Conservation (phyloP, 92 coral and sea anemone genomes). For the Nematostella vectensis region DNA sequence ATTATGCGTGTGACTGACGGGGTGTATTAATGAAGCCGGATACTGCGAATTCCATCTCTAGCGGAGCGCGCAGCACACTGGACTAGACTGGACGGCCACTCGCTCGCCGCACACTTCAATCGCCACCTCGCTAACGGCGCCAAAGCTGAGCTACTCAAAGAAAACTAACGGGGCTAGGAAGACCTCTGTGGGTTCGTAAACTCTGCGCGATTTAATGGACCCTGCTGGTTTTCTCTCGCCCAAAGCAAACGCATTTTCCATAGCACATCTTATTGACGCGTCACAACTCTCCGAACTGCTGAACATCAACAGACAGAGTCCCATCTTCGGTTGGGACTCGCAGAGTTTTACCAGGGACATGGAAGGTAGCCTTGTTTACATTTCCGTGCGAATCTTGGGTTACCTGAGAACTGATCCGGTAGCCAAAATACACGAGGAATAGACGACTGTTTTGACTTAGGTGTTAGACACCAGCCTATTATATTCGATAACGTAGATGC, state of each 20-base stretch:
- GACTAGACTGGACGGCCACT: constrained; percentile 9
- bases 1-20: constrained; percentile 78
- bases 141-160: neutral
- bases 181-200: constrained; percentile 1
- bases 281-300: constrained; percentile 73
- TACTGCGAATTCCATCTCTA: constrained; percentile 83
- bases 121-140: constrained; percentile 4
- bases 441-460: too few species aligned
- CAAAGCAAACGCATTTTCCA: constrained; percentile 98
- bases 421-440: too few species aligned
- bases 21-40: constrained; percentile 47
- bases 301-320: constrained; percentile 55
- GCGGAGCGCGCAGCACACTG: constrained; percentile 52
- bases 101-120: constrained; percentile 6
- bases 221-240: constrained; percentile 88
- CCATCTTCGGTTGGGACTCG: constrained; percentile 81
- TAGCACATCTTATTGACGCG: constrained; percentile 97
- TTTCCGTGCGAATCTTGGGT: too few species aligned
- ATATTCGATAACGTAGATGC: too few species aligned
- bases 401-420: too few species aligned
- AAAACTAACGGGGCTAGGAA: neutral
- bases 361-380: constrained; percentile 82
- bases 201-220: constrained; percentile 60
- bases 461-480: too few species aligned
- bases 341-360: constrained; percentile 84